Conservation (phyloP, 1,140 invertebrate genomes). For the Bombus huntii region DNA sequence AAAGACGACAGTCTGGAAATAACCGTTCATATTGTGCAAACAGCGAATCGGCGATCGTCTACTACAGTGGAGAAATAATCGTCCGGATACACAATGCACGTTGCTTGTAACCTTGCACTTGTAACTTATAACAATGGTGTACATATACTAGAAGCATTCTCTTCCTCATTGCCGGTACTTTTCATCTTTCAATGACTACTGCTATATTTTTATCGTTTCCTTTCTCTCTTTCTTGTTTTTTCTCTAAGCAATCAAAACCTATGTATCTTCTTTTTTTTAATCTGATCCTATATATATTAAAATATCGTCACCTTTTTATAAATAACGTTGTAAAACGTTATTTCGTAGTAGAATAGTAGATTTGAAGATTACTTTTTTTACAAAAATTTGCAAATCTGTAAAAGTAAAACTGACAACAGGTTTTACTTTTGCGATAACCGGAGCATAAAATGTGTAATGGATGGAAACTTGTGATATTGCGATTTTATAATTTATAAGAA, state of each 20-base stretch:
- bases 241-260: background rate
- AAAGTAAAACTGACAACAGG: no score
- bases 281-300: no score
- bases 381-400: background rate
- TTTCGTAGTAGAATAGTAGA: background rate
- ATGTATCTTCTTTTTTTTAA: no score
- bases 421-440: background rate
- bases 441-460: background rate
- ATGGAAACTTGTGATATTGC: no score
- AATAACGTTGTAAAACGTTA: no score
- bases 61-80: slow-evolving; percentile 56
- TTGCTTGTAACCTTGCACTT: slow-evolving; percentile 65
- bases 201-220: background rate
- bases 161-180: background rate
- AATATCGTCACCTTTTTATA: no score
- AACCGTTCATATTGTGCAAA: slow-evolving; percentile 40
- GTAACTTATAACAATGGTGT: slow-evolving; percentile 61
- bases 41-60: slow-evolving; percentile 50
- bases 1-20: slow-evolving; percentile 32
- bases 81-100: slow-evolving; percentile 51
- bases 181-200: background rate
- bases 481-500: no score
- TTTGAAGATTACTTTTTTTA: background rate
- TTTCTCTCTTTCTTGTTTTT: background rate
- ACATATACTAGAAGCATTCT: slow-evolving; percentile 8